A percentile compares a stretch with the other conserved stretches of the same genome.
These are phyloP conservation scores for Gasterosteus aculeatus DNA, from an alignment of 2,113 vertebrate genomes.

Conservation along the genomic window DNA sequence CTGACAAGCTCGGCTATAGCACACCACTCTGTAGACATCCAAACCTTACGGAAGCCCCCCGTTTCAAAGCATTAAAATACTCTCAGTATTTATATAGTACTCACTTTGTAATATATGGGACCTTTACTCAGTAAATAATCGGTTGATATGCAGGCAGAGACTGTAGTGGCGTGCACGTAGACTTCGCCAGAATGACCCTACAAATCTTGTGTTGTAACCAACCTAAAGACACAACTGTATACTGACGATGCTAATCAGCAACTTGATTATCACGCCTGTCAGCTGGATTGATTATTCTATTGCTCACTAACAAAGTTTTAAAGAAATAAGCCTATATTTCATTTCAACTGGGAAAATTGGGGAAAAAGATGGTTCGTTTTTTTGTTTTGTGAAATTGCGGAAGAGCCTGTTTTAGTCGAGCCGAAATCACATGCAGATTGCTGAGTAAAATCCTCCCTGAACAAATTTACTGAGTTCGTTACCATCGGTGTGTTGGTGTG, in stretches of 20 bases:
- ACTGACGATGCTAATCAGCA: background rate
- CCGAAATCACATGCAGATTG: slow-evolving; percentile 8
- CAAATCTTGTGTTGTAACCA: background rate
- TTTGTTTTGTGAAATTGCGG: background rate
- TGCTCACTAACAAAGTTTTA: background rate
- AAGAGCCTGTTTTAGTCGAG: slow-evolving; percentile 26
- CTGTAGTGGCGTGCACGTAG: slow-evolving; percentile 21
- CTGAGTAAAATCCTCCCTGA: slow-evolving; percentile 22
- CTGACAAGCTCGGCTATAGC: background rate
- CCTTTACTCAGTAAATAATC: too few species aligned
- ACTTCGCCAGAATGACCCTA: background rate
- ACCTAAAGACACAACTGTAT: background rate
- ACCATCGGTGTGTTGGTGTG: slow-evolving; percentile 8
- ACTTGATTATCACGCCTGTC: background rate
- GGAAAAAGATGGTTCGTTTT: background rate
- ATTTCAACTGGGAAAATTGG: background rate
- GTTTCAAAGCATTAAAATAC: background rate
- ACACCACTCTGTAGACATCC: background rate
- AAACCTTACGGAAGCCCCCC: too few species aligned
- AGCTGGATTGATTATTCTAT: background rate
- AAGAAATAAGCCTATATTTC: background rate
- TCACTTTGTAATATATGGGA: background rate
- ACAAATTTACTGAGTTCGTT: slow-evolving; percentile 35
- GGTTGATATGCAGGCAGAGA: slow-evolving; percentile 13
- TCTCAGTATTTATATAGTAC: background rate